phyloP scores from a whole-genome alignment of 2,113 vertebrate genomes.

The Calyptommatus sinebrachiatus region DNA sequence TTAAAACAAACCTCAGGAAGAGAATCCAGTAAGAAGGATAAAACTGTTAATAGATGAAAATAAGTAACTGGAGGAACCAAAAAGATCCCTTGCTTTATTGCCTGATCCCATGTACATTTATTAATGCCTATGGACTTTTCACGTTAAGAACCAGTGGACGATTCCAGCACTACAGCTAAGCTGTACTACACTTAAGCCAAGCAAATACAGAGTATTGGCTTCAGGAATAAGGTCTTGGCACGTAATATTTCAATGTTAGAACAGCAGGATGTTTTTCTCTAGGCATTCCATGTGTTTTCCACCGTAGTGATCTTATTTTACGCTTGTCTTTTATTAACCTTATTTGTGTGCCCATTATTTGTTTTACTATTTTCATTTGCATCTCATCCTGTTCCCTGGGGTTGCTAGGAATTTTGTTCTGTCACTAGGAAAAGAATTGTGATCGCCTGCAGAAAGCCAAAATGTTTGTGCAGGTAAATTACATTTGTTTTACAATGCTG shows the following conservation, averaged over 20 bases:
- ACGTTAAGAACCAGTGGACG: neutral
- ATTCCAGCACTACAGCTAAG: slow-evolving; percentile 6
- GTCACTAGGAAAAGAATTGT: too few species aligned
- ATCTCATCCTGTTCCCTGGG: too few species aligned
- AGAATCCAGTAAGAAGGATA: slow-evolving; percentile 23
- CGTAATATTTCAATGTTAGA: neutral
- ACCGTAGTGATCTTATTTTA: neutral
- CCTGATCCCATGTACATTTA: neutral
- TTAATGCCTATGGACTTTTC: slow-evolving; percentile 9
- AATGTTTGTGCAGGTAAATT: too few species aligned
- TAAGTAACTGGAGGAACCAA: slow-evolving; percentile 7
- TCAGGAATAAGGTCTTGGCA: slow-evolving; percentile 9
- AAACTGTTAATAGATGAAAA: slow-evolving; percentile 20
- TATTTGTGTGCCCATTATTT: neutral
- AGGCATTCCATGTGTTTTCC: neutral
- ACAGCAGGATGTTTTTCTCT: neutral
- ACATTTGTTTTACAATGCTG: too few species aligned
- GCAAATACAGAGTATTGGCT: slow-evolving; percentile 11
- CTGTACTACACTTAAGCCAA: slow-evolving; percentile 6
- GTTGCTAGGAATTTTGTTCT: too few species aligned
- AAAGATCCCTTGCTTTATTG: neutral
- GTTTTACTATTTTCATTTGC: too few species aligned
- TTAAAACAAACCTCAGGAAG: slow-evolving; percentile 33
- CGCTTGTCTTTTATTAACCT: neutral
- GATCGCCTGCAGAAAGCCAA: too few species aligned